Percentiles rank a stretch among this genome's conserved stretches.
These are phyloP conservation scores for Parthenolecanium corni DNA, from an alignment of 2,888 invertebrate species.

Conservation along the genomic window DNA sequence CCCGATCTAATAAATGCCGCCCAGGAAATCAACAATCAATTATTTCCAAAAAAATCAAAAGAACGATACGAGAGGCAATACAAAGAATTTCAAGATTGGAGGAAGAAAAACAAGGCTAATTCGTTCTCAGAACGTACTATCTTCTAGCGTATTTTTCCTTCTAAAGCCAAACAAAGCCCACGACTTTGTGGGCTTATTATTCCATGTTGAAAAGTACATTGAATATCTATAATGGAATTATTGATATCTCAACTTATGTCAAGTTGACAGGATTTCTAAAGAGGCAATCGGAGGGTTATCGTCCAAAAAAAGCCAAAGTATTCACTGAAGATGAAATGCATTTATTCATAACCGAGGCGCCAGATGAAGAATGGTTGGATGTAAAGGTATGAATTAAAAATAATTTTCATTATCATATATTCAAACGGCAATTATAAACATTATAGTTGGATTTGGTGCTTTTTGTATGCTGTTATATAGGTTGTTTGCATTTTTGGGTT, in stretches of 20 bases:
- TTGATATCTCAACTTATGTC: background rate
- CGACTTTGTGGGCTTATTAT: slow-evolving; percentile 7
- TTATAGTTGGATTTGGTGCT: too few species aligned
- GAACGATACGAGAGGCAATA: background rate
- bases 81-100: background rate
- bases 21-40: too few species aligned
- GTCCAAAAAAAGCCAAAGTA: background rate
- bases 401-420: too few species aligned
- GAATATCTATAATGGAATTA: background rate
- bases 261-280: background rate
- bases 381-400: background rate
- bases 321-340: background rate
- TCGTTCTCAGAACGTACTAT: slow-evolving; percentile 1
- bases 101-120: background rate
- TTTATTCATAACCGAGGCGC: background rate
- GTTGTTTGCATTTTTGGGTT: too few species aligned
- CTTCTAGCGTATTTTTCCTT: background rate
- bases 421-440: too few species aligned
- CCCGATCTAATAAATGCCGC: too few species aligned
- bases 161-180: slow-evolving; percentile 1
- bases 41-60: background rate
- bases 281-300: slow-evolving; percentile 7
- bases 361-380: background rate
- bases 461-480: too few species aligned
- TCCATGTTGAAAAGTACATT: background rate